A percentile compares a stretch with the other conserved stretches of the same genome.
These are phyloP conservation scores for Aspidoscelis tigris DNA, from an alignment of 2,113 vertebrate genomes.

Conservation along the genomic window DNA sequence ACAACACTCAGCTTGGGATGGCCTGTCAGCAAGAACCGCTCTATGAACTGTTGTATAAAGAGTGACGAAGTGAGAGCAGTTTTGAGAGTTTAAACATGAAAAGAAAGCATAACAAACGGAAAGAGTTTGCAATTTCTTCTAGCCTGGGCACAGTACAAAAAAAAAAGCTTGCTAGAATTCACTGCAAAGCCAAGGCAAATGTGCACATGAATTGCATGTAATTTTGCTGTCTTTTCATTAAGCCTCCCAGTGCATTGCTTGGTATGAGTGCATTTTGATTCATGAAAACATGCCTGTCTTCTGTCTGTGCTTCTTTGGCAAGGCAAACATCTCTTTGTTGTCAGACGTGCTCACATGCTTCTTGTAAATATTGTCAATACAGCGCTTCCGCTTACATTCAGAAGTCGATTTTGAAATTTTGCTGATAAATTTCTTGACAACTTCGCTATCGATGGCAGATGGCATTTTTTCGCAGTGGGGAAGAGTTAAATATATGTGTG, in stretches of 20 bases:
- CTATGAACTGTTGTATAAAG: not conserved
- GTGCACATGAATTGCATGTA: not conserved
- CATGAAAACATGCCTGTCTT: not conserved
- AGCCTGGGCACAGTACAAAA: not conserved
- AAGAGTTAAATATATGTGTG: not conserved
- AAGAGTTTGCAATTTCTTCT: not conserved
- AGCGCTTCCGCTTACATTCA: not conserved
- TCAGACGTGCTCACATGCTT: not conserved
- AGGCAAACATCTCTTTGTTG: not conserved
- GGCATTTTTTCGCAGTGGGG: not conserved
- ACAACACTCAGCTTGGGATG: not conserved
- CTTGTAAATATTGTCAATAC: not conserved
- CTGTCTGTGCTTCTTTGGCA: not conserved
- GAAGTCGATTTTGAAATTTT: not conserved
- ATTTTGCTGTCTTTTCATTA: not conserved
- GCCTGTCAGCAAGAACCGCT: not conserved
- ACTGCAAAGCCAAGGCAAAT: not conserved
- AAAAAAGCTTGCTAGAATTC: slow-evolving; percentile 1
- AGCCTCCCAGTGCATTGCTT: not conserved
- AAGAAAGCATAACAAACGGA: not conserved
- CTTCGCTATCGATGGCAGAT: slow-evolving; percentile 3
- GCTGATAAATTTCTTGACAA: not conserved
- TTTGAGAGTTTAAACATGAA: not conserved
- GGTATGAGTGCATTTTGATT: not conserved
- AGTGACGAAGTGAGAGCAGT: not conserved